Percentiles rank a stretch among this genome's conserved stretches.
These are phyloP conservation scores for Suncus etruscus DNA, from an alignment of 2,113 vertebrate species.

Conservation along the genomic window DNA sequence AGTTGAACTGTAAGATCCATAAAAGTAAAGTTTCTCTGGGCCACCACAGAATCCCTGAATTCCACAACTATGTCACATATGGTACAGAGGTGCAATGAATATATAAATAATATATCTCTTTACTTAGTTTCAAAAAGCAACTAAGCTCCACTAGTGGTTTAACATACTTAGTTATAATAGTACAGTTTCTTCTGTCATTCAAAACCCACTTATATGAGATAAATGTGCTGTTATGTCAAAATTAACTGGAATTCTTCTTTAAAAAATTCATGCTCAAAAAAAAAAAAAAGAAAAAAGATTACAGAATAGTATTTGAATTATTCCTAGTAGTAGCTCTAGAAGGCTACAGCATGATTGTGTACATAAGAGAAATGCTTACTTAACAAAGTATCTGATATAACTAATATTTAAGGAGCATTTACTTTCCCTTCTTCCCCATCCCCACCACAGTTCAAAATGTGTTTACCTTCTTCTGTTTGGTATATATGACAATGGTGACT, in stretches of 20 bases:
- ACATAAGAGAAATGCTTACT: not conserved
- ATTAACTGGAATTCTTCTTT: slow-evolving; percentile 36
- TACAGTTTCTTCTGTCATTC: not conserved
- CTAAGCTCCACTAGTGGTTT: not conserved
- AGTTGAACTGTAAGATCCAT: not conserved
- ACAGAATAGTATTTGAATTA: slow-evolving; percentile 18
- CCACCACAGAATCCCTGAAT: not conserved
- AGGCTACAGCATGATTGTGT: not conserved
- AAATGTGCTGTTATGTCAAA: slow-evolving; percentile 28
- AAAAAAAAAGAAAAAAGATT: not conserved
- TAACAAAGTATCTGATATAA: slow-evolving; percentile 30
- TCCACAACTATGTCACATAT: not conserved
- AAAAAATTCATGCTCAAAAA: not conserved
- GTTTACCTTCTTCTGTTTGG: slow-evolving; percentile 91
- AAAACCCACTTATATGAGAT: not conserved
- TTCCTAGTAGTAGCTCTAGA: not conserved
- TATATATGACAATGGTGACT: slow-evolving; percentile 93
- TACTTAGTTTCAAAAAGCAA: slow-evolving; percentile 12
- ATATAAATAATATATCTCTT: not conserved
- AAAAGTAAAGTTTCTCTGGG: not conserved
- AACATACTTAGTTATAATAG: not conserved
- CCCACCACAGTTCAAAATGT: not conserved
- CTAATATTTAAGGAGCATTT: slow-evolving; percentile 19
- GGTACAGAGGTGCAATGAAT: not conserved
- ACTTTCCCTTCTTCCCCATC: not conserved